Conservation (phyloP, 2,113 vertebrate genomes). For the Pandion haliaetus region DNA sequence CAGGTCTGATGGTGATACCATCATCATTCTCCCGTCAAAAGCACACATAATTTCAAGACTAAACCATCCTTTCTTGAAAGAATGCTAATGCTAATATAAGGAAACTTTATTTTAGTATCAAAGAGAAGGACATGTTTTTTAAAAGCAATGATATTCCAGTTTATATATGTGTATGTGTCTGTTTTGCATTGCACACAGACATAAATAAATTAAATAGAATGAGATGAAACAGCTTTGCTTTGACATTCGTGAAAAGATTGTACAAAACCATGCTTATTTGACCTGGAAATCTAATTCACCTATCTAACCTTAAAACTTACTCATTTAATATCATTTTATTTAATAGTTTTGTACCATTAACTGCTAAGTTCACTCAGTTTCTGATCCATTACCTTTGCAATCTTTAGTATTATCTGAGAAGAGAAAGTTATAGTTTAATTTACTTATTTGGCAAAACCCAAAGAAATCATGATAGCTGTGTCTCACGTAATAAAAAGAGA, state of each 20-base stretch:
- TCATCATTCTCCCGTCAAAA: not conserved
- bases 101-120: not conserved
- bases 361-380: not conserved
- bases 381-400: not conserved
- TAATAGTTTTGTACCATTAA: not conserved
- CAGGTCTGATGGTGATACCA: not conserved
- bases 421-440: not conserved
- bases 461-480: not conserved
- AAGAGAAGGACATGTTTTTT: not conserved
- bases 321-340: not conserved
- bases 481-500: not conserved
- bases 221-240: constrained; percentile 39
- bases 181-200: not conserved
- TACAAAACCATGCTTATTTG: not conserved
- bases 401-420: not conserved
- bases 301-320: not conserved
- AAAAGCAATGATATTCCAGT: not conserved
- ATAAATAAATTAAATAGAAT: constrained; percentile 1
- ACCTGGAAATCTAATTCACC: not conserved
- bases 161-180: constrained; percentile 21
- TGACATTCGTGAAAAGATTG: not conserved
- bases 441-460: not conserved
- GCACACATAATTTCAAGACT: not conserved
- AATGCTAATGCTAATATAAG: not conserved
- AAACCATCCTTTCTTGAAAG: not conserved